Base-by-base conservation (phyloP, 2,113 vertebrate genomes). In the Capricornis sumatraensis region DNA sequence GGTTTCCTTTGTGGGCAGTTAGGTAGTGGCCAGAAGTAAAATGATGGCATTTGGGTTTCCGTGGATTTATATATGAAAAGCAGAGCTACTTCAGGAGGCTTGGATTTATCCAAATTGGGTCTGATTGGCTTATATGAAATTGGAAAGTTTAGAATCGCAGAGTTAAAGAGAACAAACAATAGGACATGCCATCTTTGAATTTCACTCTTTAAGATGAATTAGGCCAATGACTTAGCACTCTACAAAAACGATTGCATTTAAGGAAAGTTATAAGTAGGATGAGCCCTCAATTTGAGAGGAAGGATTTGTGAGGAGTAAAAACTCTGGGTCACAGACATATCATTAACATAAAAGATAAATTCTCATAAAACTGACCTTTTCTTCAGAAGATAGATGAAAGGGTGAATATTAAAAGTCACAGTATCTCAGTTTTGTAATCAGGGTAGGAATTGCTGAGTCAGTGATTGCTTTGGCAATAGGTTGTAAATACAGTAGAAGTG, bases 71-170 rank as follows among this genome's bases (percentile, higher is more conserved):
- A 45, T 94, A 25, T 91, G 50, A 94, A 95, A 97, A 93, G 71
- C 40, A 86, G 74, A 96, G 52, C 47, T 79, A 57, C 30, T 96
- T 87, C 60, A 84, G 52, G 25, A 97, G 43, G 28, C 5, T 53
- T 87, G 25, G 23, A 92, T 95, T 96, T 84, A 97, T 64, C 30
- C 50, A 62, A 95, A 92, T 74, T 74, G 28, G 13, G 89, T 93
- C n/a, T 87, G 50, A 93, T 81, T 60, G 79, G 71, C 25, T 96
- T 81, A 79, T 52, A 15, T 81, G 25, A 14, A 89, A 58, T 16
- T 92, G 79, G 13, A 17, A 95, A 92, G 57, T 74, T 87, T 87
- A 89, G 58, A 25, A 79, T 50, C 25, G 91, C 11, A 92, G 92
- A 71, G 78, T 94, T 91, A 94, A 76, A 86, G 47, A 64, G 45